Conservation (phyloP, 2,113 vertebrate genomes). For the Theristicus caerulescens region DNA sequence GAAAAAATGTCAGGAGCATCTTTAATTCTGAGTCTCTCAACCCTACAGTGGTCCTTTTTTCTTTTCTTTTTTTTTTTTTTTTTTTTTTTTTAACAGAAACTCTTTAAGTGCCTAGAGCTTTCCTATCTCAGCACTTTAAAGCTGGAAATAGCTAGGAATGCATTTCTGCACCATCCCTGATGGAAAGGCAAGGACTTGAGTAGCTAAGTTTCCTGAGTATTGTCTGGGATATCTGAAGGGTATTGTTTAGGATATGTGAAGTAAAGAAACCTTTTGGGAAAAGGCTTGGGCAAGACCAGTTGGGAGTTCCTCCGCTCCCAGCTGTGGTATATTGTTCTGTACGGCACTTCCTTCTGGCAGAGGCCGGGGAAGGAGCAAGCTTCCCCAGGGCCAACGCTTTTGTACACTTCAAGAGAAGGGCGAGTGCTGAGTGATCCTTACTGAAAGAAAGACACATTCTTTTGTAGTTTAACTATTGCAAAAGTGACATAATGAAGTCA, state of each 20-base stretch:
- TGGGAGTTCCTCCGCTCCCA: background rate
- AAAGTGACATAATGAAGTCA: constrained; percentile 67
- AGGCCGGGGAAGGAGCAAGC: background rate
- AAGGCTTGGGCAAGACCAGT: background rate
- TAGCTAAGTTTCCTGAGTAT: background rate
- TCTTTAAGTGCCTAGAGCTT: background rate
- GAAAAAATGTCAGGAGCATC: constrained; percentile 51
- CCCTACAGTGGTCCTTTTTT: background rate
- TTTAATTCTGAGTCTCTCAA: constrained; percentile 51
- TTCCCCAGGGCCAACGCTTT: background rate
- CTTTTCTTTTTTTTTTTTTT: no score
- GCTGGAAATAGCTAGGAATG: background rate
- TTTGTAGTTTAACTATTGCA: constrained; percentile 38
- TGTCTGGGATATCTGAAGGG: background rate
- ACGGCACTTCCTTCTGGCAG: background rate
- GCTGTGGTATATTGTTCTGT: background rate
- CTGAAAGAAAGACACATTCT: constrained; percentile 56
- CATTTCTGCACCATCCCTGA: background rate
- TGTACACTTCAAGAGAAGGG: background rate
- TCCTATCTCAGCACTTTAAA: constrained; percentile 9
- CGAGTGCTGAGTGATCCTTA: constrained; percentile 37
- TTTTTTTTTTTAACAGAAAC: background rate
- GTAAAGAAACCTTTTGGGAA: background rate
- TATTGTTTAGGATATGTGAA: background rate
- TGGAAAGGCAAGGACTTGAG: background rate